Evolutionary conservation across 2,888 invertebrate species (phyloP).

Genomic region (Acanthosoma haemorrhoidale): DNA sequence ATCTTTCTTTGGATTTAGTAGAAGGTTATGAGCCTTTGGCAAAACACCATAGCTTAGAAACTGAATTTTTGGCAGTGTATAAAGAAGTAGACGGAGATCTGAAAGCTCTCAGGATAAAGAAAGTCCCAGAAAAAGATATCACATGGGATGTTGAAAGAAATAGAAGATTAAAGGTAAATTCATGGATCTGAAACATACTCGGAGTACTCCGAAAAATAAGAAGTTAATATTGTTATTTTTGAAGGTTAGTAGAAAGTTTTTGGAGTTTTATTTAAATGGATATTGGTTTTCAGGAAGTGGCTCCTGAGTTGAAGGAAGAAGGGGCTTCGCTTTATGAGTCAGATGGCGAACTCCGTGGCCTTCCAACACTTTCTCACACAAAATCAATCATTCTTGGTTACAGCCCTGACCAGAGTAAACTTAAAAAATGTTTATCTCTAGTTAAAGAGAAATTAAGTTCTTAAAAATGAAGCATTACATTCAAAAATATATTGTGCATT

Average conservation of each 20-base stretch:
- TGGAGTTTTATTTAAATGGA: too few species aligned
- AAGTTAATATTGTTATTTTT: not conserved
- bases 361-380: conserved; percentile 63
- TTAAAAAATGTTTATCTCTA: conserved; percentile 55
- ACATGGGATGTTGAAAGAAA: conserved; percentile 76
- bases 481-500: not conserved
- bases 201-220: too few species aligned
- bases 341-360: conserved; percentile 58
- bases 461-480: not conserved
- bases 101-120: conserved; percentile 61
- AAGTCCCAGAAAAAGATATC: conserved; percentile 50
- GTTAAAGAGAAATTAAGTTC: conserved; percentile 47
- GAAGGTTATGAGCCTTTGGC: conserved; percentile 53
- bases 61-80: conserved; percentile 52
- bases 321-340: conserved; percentile 49
- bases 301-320: conserved; percentile 13
- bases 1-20: conserved; percentile 58
- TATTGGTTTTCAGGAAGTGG: conserved; percentile 14
- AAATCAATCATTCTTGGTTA: conserved; percentile 70
- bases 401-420: conserved; percentile 62
- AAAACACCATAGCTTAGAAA: conserved; percentile 50
- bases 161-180: conserved; percentile 49
- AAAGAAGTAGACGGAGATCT: conserved; percentile 61
- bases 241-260: too few species aligned
- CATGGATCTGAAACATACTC: too few species aligned